A percentile compares a stretch with the other conserved stretches of the same genome.
phyloP scores from a whole-genome alignment of 2,888 invertebrate species.

The Scaptomyza tumidula region DNA sequence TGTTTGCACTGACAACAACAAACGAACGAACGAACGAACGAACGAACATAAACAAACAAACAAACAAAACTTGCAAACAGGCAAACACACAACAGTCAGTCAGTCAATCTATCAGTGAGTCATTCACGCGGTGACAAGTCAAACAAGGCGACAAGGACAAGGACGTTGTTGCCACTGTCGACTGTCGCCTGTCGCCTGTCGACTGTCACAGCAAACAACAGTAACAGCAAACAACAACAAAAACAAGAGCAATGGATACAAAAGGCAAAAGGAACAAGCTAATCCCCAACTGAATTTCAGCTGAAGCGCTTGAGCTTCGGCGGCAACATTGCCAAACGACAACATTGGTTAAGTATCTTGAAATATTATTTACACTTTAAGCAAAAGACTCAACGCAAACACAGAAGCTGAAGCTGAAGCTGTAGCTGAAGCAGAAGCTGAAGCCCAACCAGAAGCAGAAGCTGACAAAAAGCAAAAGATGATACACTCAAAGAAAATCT shows the following conservation, averaged over 20 bases:
- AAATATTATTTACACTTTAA: constrained; percentile 77
- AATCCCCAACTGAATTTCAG: constrained; percentile 65
- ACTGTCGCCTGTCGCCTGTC: constrained; percentile 30
- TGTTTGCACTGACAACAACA: constrained; percentile 50
- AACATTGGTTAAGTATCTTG: constrained; percentile 76
- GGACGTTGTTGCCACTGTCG: constrained; percentile 42
- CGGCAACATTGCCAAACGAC: constrained; percentile 49
- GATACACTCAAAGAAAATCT: constrained; percentile 7
- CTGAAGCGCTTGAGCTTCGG: constrained; percentile 25
- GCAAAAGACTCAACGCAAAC: constrained; percentile 70
- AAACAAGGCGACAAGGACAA: constrained; percentile 63
- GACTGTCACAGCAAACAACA: constrained; percentile 27
- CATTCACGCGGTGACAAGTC: constrained; percentile 73
- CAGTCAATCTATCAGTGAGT: constrained; percentile 71
- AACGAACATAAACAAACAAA: constrained; percentile 53
- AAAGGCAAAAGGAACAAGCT: constrained; percentile 49
- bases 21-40: constrained; percentile 49
- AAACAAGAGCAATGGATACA: constrained; percentile 3
- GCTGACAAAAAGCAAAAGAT: constrained; percentile 22
- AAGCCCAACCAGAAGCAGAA: not conserved
- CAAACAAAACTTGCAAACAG: constrained; percentile 10
- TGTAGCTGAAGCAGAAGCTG: constrained; percentile 12
- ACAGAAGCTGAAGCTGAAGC: constrained; percentile 15
- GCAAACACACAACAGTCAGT: constrained; percentile 39
- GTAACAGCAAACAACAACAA: constrained; percentile 11